Conservation (phyloP, 2,113 vertebrate genomes). For the Grallaria varia region DNA sequence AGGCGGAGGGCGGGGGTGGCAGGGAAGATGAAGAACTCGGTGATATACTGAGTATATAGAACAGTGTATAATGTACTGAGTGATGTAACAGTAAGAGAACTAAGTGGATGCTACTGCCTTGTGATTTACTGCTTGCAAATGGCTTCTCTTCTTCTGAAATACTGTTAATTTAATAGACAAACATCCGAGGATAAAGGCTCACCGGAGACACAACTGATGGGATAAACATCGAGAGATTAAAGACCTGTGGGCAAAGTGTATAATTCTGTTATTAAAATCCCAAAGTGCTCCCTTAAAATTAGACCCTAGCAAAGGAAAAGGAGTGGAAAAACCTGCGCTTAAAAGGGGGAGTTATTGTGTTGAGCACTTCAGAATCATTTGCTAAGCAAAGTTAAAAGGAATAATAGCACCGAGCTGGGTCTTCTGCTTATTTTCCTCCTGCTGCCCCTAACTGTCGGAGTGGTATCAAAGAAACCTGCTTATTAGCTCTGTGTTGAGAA, state of each 20-base stretch:
- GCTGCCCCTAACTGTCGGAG: conserved; percentile 55
- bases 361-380: conserved; percentile 56
- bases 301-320: conserved; percentile 41
- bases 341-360: conserved; percentile 51
- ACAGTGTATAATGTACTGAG: conserved; percentile 44
- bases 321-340: conserved; percentile 49
- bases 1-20: conserved; percentile 23
- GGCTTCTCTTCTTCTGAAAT: conserved; percentile 67
- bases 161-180: conserved; percentile 80
- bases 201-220: conserved; percentile 66
- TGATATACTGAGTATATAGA: conserved; percentile 23
- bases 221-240: conserved; percentile 73
- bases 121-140: conserved; percentile 76
- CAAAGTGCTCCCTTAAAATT: conserved; percentile 61
- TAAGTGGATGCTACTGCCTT: conserved; percentile 52
- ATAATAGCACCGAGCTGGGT: conserved; percentile 16
- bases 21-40: conserved; percentile 20
- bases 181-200: conserved; percentile 72
- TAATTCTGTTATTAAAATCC: conserved; percentile 71
- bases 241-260: conserved; percentile 63
- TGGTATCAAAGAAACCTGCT: conserved; percentile 57
- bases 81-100: conserved; percentile 52
- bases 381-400: conserved; percentile 58
- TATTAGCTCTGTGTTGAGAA: conserved; percentile 48
- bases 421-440: conserved; percentile 49